Evolutionary conservation across 2,888 invertebrate species (phyloP), one percentile per base, ranked within the genome.

Genomic region (Eupelmus urozonus): DNA sequence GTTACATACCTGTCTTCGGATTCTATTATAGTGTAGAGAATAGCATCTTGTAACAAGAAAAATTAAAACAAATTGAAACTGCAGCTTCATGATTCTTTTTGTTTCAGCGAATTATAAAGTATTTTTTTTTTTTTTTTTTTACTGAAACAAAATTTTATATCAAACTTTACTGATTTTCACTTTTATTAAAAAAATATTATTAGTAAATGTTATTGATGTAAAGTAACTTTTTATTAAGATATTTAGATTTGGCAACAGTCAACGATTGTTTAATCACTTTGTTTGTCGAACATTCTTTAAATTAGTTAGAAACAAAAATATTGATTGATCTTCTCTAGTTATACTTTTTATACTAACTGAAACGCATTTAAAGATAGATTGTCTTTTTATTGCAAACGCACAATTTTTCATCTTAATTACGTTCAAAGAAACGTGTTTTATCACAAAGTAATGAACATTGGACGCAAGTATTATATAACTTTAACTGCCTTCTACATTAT

Each of bases 391-490:
- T 62, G 42, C 25, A 25, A 5, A 34, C 16, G 45, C 5, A 65
- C 20, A 29, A 7, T 29, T 45, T 45, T 18, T 57, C 20, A 57
- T 73, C 40, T 63, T 45, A 42, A 23, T 53, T 20, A 42, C 2
- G 2, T 72, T 57, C 4, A 45, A 45, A n/a, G 45, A 57, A 18
- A 65, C 73, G 73, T 73, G 73, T 29, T 55, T 29, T 42, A 73
- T 73, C 73, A 3, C 16, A 20, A 57, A 63, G 60, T 60, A 63
- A 23, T 13, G n/a, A 4, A 40, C 42, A 27, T 57, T 65, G 42
- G 45, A 29, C 9, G 13, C 7, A 20, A 29, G 3, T 55, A 57
- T 49, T 65, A 49, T 65, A 57, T 34, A 53, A 65, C 65, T 34
- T 3, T 34, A 34, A n/a, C n/a, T n/a, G n/a, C n/a, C n/a, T n/a